Percentiles rank a stretch among this genome's conserved stretches.
phyloP scores from a whole-genome alignment of 2,888 invertebrate genomes.

The Rhagonycha fulva region DNA sequence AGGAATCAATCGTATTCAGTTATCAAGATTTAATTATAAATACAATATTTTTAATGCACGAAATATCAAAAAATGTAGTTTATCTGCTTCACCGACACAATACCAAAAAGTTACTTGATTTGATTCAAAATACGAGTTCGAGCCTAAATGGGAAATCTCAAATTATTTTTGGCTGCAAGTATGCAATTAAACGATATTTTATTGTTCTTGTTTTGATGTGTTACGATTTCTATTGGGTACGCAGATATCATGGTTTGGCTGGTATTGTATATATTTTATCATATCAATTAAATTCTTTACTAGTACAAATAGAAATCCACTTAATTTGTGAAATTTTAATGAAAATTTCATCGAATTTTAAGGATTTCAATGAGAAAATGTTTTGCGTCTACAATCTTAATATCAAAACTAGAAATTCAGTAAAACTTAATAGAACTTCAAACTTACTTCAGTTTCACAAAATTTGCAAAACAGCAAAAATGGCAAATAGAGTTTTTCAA shows the following conservation, averaged over 20 bases:
- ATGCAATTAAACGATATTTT: neutral
- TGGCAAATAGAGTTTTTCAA: neutral
- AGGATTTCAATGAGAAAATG: neutral
- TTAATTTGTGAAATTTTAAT: neutral
- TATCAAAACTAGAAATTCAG: neutral
- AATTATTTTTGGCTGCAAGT: neutral
- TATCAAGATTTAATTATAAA: neutral
- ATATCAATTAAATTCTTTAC: neutral
- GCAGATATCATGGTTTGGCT: too few relatives aligned
- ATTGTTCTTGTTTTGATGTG: neutral
- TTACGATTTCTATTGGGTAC: too few relatives aligned
- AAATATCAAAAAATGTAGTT: neutral
- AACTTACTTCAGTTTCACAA: neutral
- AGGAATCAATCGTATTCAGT: neutral
- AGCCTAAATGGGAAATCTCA: neutral
- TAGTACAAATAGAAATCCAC: neutral
- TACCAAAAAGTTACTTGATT: neutral
- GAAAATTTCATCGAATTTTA: neutral
- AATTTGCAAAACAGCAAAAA: neutral
- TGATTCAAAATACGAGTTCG: neutral
- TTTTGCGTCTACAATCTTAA: neutral
- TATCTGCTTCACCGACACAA: neutral
- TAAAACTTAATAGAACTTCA: neutral
- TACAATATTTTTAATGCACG: neutral
- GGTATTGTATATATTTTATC: neutral